Evolutionary conservation across 2,113 vertebrate species (phyloP), one percentile per base, ranked within the genome.

Genomic region (Phasianus colchicus): DNA sequence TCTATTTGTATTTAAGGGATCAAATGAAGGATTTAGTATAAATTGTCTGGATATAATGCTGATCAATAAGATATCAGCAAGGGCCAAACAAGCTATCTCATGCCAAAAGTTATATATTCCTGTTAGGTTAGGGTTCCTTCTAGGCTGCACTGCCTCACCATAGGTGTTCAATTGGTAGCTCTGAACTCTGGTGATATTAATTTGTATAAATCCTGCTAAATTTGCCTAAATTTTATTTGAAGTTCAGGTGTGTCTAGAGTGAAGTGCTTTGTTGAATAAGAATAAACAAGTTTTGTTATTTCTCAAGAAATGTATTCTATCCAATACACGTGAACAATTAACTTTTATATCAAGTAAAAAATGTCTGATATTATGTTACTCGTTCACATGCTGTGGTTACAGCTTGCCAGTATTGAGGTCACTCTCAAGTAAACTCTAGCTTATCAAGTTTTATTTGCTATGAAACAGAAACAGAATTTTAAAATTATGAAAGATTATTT

Each of bases 151-250:
- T 86, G 64, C 64, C n/a, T 85, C 45, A 76, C 54, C 18, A 70
- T 67, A 91, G 50, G 58, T 63, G 18, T 29, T 91, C 86, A 64
- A 83, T 55, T 86, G 58, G 50, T 88, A 91, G 27, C 70, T 92
- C 72, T 95, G 76, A 88, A 85, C 45, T 20, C 27, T 77, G 42
- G 50, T 79, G 43, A 73, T 73, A 65, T 32, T 70, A 83, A 91
- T 91, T 91, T 93, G 60, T 88, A 93, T 88, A 93, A 86, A 83
- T 88, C 6, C 60, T 92, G 6, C 40, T 89, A 76, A 69, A 76
- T 87, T 85, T 89, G 32, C 67, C 78, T 91, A 79, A 72, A 79
- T 72, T 89, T 94, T 88, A 30, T 71, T 94, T 87, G 58, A 85
- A 58, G 48, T 91, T 73, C 75, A 89, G 38, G 32, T 48, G 34